Base-by-base conservation (phyloP, 2,113 vertebrate species). In the Paralichthys olivaceus region DNA sequence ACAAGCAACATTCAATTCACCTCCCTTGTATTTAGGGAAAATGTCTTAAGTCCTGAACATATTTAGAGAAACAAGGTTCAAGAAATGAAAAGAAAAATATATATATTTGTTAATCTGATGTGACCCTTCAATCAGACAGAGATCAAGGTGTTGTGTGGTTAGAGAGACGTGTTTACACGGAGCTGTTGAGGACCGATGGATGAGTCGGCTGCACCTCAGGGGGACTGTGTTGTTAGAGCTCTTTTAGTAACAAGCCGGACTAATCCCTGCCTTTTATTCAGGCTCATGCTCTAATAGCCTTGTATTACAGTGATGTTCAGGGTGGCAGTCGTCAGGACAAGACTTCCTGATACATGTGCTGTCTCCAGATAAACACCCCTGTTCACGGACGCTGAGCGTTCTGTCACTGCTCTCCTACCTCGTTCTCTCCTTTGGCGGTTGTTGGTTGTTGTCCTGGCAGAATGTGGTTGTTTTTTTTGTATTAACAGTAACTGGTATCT, bases 231-330 rank as follows among this genome's bases (percentile, higher is more conserved):
- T 88, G 84, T 86, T 80, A 63, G 72, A 79, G 77, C 69, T 81
- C 79, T 72, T 77, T 85, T 66, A 76, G 68, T 70, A 80, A 87
- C 12, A 83, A 81, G 65, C 62, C 28, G 1, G 73, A 58, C 82
- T 84, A 88, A 90, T 85, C 84, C 82, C 65, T 61, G 40, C 77
- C 67, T 76, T 83, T 82, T 80, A 73, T 78, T 77, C 40, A 22
- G 66, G 49, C 72, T 17, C 74, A 75, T 69, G 75, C 76, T 88
- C 70, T 77, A 84, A 86, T 83, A 82, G 79, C 69, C 78, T 76
- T 78, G 64, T 74, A 66, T 84, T 86, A 79, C 64, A 70, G 68
- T 66, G 72, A 68, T 79, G 79, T 69, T 61, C 40, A 66, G 61
- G 67, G 57, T 84, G 78, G 71, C 75, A 81, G 85, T 66, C 57